A percentile compares a stretch with the other conserved stretches of the same genome.
phyloP scores from a whole-genome alignment of 2,888 invertebrate species.

The Drosophila subquinaria region DNA sequence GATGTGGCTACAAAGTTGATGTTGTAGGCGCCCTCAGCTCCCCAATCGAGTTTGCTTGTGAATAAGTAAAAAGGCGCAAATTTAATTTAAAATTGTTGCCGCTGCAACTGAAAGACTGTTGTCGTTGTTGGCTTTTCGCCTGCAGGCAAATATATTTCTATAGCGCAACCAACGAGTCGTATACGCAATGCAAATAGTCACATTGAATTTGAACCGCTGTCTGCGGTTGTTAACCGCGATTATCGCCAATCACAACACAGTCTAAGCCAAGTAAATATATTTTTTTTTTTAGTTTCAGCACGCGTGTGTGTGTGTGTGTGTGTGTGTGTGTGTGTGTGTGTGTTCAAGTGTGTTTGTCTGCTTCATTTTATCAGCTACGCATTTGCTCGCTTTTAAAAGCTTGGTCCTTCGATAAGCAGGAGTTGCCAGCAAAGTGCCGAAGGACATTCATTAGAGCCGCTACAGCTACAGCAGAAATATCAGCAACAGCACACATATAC shows the following conservation, averaged over 20 bases:
- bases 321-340: not conserved
- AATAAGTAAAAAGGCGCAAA: conserved; percentile 74
- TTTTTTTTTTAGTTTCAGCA: conserved; percentile 8
- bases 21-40: conserved; percentile 1
- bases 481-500: conserved; percentile 12
- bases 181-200: conserved; percentile 31
- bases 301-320: conserved; percentile 3
- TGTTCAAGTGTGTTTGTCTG: not conserved
- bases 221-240: conserved; percentile 32
- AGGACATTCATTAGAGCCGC: conserved; percentile 65
- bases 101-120: not conserved
- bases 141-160: not conserved
- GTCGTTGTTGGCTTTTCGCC: not conserved
- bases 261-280: conserved; percentile 34
- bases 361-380: conserved; percentile 19
- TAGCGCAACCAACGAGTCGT: conserved; percentile 12
- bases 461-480: conserved; percentile 13
- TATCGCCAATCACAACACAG: conserved; percentile 37
- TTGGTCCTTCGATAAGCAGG: conserved; percentile 23
- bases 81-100: conserved; percentile 69
- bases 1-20: conserved; percentile 28
- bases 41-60: conserved; percentile 50
- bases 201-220: conserved; percentile 12
- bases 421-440: conserved; percentile 44
- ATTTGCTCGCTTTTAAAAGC: conserved; percentile 20